Conservation (phyloP, 2,888 invertebrate genomes). For the Amphipoea oculea region DNA sequence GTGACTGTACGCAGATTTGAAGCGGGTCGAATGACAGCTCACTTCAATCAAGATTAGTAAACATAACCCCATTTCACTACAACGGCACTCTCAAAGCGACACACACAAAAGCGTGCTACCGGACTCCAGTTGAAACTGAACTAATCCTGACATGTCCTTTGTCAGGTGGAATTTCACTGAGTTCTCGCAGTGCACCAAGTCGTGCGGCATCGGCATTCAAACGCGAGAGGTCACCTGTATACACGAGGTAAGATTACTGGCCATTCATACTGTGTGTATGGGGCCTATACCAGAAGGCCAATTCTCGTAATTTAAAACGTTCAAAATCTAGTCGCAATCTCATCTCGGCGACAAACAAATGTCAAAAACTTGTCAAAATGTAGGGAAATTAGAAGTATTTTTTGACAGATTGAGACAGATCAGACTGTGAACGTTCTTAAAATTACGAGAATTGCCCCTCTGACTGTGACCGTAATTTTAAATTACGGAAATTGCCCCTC, state of each 20-base stretch:
- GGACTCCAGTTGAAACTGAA: constrained; percentile 18
- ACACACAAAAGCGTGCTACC: constrained; percentile 31
- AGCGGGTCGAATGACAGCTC: no score
- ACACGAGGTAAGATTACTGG: constrained; percentile 90
- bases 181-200: constrained; percentile 96
- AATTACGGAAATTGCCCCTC: background rate
- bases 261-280: background rate
- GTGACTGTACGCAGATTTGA: no score
- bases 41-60: constrained; percentile 23
- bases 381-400: background rate
- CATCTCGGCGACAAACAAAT: background rate
- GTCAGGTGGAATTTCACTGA: constrained; percentile 96
- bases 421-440: background rate
- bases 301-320: background rate
- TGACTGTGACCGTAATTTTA: background rate
- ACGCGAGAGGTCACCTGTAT: constrained; percentile 97
- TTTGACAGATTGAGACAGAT: background rate
- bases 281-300: background rate
- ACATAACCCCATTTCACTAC: constrained; percentile 12
- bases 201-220: constrained; percentile 98
- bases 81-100: constrained; percentile 28
- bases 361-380: background rate
- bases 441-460: background rate
- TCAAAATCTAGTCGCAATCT: background rate
- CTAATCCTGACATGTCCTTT: constrained; percentile 61